These are phyloP conservation scores for Clavelina lepadiformis DNA, from an alignment of 23 tunicate genomes.

Conservation along the genomic window DNA sequence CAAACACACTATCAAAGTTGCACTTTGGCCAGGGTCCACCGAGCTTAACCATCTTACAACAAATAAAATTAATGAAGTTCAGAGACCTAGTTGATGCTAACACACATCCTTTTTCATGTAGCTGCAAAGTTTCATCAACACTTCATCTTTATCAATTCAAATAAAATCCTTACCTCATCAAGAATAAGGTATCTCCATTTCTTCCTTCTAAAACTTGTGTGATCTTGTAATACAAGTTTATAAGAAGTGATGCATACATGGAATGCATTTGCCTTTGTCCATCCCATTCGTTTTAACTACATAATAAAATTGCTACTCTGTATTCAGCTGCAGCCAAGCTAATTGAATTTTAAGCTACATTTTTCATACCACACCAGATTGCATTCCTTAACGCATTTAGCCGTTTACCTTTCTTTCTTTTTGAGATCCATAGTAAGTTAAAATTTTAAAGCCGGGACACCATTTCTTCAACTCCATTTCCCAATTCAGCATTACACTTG, in stretches of 20 bases:
- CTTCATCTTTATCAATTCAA: too few relatives aligned
- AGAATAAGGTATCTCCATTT: slow-evolving; percentile 94
- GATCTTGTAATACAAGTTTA: slow-evolving; percentile 85
- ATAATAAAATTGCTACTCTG: slow-evolving; percentile 6
- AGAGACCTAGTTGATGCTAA: slow-evolving; percentile 33
- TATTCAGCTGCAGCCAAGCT: too few relatives aligned
- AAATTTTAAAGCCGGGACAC: slow-evolving; percentile 96
- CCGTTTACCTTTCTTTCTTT: slow-evolving; percentile 84
- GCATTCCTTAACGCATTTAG: too few relatives aligned
- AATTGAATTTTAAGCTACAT: too few relatives aligned
- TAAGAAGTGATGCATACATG: slow-evolving; percentile 93
- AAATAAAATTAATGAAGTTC: slow-evolving; percentile 1
- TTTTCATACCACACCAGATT: too few relatives aligned
- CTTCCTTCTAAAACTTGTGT: slow-evolving; percentile 68
- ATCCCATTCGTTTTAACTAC: slow-evolving; percentile 84
- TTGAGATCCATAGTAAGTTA: slow-evolving; percentile 92
- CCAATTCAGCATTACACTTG: slow-evolving; percentile 97
- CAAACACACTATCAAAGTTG: slow-evolving; percentile 95
- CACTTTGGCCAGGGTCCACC: slow-evolving; percentile 41
- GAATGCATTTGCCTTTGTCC: slow-evolving; percentile 92
- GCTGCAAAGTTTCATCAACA: too few relatives aligned
- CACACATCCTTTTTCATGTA: too few relatives aligned
- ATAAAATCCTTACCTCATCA: slow-evolving; percentile 68
- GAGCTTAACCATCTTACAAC: background rate
- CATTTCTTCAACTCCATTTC: slow-evolving; percentile 99